Evolutionary conservation across 2,888 invertebrate species (phyloP).

Genomic region (Chironomus tentans): DNA sequence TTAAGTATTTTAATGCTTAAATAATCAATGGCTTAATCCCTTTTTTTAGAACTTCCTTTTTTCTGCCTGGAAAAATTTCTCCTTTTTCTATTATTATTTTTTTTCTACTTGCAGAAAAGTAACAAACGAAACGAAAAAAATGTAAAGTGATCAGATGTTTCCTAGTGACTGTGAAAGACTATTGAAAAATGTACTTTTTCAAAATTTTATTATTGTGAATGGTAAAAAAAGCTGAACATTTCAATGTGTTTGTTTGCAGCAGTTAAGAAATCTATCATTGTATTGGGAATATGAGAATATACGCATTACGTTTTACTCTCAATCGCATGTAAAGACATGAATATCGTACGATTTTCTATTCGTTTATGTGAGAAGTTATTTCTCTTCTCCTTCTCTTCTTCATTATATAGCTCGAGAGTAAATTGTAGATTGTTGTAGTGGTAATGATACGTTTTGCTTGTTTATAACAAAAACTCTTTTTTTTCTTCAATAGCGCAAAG

Average conservation of each 20-base stretch:
- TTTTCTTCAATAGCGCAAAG: too few relatives aligned
- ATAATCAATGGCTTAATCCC: background rate
- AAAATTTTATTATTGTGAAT: background rate
- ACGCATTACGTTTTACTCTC: background rate
- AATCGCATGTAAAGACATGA: background rate
- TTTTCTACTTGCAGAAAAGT: background rate
- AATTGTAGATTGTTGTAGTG: too few relatives aligned
- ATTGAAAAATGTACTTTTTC: background rate
- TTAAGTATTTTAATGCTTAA: background rate
- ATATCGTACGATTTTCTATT: background rate
- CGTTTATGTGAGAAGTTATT: background rate
- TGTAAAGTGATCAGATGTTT: constrained; percentile 18
- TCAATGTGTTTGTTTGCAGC: background rate
- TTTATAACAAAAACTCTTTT: too few relatives aligned
- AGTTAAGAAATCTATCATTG: background rate
- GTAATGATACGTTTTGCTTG: too few relatives aligned
- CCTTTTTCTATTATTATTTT: background rate
- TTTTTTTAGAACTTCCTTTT: background rate
- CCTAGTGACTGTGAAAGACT: constrained; percentile 22
- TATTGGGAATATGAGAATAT: background rate
- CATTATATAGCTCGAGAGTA: too few relatives aligned
- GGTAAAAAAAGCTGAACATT: background rate
- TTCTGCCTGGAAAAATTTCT: background rate
- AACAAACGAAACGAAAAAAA: constrained; percentile 3
- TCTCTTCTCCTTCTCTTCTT: background rate